Conservation (phyloP, 2,797 vertebrate species). For the Catharus ustulatus region DNA sequence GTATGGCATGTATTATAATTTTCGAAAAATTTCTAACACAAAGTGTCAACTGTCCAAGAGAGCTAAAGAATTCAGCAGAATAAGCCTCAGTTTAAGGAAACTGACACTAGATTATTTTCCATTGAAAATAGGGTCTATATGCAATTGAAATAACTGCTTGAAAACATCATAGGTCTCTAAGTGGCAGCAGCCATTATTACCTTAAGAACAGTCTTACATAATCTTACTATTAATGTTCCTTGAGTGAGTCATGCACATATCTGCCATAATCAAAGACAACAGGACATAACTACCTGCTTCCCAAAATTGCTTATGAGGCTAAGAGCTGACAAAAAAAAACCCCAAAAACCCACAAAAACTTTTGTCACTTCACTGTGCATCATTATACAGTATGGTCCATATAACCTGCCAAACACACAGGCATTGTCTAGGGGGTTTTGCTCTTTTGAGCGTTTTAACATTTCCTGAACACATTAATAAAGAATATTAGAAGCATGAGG, state of each 20-base stretch:
- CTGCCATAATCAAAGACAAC: neutral
- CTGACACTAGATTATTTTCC: neutral
- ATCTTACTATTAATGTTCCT: neutral
- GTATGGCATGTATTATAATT: neutral
- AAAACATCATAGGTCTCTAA: neutral
- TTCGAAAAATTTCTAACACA: neutral
- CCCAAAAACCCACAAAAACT: too few species aligned
- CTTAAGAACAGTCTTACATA: neutral
- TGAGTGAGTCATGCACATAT: neutral
- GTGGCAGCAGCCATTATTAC: neutral
- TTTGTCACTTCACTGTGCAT: neutral
- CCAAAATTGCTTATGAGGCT: neutral
- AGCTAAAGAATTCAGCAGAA: neutral
- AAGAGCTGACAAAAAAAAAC: neutral
- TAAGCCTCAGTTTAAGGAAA: neutral
- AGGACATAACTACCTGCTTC: neutral
- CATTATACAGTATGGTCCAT: neutral
- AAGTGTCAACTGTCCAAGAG: neutral
- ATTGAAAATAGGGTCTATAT: neutral
- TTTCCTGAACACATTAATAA: neutral
- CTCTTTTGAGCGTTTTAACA: neutral
- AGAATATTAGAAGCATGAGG: neutral
- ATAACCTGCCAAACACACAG: neutral
- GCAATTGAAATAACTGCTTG: neutral
- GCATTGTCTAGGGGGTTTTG: neutral